Evolutionary conservation across 2,113 vertebrate species (phyloP), one percentile per base, ranked within the genome.

Genomic region (Calidris pygmaea): DNA sequence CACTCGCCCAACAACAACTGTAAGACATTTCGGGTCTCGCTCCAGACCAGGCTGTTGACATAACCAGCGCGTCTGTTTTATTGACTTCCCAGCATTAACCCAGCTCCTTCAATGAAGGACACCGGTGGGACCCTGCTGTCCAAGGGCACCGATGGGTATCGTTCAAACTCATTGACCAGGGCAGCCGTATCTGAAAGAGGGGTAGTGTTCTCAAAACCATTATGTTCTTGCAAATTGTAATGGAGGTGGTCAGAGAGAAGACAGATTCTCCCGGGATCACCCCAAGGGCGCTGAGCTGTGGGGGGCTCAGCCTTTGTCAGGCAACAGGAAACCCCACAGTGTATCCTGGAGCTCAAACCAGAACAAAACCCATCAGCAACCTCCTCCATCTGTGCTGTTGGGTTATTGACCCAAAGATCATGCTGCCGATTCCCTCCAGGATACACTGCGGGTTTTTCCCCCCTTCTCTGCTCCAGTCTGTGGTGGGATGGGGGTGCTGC

Each of bases 11-110:
- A 72, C 11, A 5, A 78, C 58, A 37, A 12, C 62, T 3, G 14
- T 2, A 7, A 52, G 67, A 41, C 48, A 48, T 26, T 26, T 29
- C 59, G 55, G 55, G 27, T 48, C 72, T 21, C 6, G 39, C 67
- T 81, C 45, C 87, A 30, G 37, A 23, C n/a, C n/a, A 9, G 93
- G 90, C 92, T 89, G 73, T 34, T 93, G 94, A 56, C 74, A 73
- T 17, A 72, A 67, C 56, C 85, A 75, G 85, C 62, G 30, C 26
- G 14, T 71, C 89, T 77, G 34, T 39, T 47, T 67, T 52, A 52
- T 75, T 34, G 60, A 59, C 81, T 85, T 15, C 8, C 37, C 20
- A 9, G 47, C 1, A 0, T 50, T 91, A 87, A 59, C 56, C 77
- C 37, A 60, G 43, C 29, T 89, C 90, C 77, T 79, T 34, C 32